Conservation (phyloP, 2,888 invertebrate species). For the Lasioglossum lativentre region DNA sequence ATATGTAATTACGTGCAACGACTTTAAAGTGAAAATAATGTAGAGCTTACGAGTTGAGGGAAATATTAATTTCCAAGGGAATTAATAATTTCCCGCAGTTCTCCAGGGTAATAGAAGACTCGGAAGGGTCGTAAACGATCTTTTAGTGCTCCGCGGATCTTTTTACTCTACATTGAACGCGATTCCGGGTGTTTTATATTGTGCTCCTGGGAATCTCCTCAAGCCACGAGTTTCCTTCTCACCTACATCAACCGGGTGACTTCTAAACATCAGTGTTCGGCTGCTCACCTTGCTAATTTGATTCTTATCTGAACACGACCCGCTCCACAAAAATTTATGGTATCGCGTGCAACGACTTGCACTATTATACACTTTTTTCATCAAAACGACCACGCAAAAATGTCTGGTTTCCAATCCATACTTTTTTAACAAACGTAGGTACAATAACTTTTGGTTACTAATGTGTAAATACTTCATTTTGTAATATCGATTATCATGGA, state of each 20-base stretch:
- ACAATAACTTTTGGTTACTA: background rate
- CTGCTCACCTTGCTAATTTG: conserved; percentile 23
- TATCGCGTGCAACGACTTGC: conserved; percentile 16
- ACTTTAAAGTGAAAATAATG: background rate
- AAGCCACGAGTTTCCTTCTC: conserved; percentile 70
- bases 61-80: conserved; percentile 41
- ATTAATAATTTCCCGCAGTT: conserved; percentile 46
- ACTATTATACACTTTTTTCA: background rate
- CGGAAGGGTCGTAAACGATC: conserved; percentile 45
- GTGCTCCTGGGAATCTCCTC: conserved; percentile 69
- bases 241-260: conserved; percentile 55
- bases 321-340: conserved; percentile 27
- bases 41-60: background rate
- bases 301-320: conserved; percentile 37
- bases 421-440: background rate
- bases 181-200: conserved; percentile 73
- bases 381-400: background rate
- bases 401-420: background rate
- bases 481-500: too few species aligned
- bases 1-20: background rate
- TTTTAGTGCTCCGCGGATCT: conserved; percentile 32
- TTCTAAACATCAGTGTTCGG: conserved; percentile 34
- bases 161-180: conserved; percentile 65
- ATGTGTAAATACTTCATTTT: too few species aligned
- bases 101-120: conserved; percentile 35